Base-by-base conservation (phyloP, 2,888 invertebrate species). In the Ophion obscuratus region DNA sequence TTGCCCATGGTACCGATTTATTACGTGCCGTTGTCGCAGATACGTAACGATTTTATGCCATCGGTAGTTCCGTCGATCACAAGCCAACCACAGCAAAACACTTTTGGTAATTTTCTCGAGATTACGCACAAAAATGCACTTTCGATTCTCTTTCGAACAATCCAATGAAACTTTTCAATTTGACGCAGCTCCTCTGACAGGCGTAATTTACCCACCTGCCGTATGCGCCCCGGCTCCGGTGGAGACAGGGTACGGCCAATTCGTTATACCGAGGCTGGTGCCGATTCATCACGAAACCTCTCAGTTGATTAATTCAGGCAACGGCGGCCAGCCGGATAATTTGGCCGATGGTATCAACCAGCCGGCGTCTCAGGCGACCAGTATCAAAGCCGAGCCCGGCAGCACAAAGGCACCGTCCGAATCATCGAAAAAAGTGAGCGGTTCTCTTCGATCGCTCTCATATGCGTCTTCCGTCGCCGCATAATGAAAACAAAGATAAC, bases 191-290 rank as follows among this genome's bases (percentile, higher is more conserved):
- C 80, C 90, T 6, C 95, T 97, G 94, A 94, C 96, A 5, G 95
- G 95, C 3, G 94, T 96, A 88, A 95, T 96, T 93, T 96, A 96
- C 90, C 95, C 95, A 87, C 95, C 95, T 90, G 95, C 95, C 74
- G 91, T 92, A 20, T 90, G 90, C 36, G 77, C 88, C 3, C 83
- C 91, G n/a, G 76, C 90, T 5, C 84, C 90, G 0, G 81, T 89
- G 1, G 95, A 96, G 0, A 95, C 96, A 90, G 95, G 97, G 94
- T 97, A 96, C 90, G 95, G 96, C 27, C 95, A 97, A 0, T 92
- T 95, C 88, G 91, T 95, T 1, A 94, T 95, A 82, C 93, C 92
- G 9, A 89, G 90, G 62, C 78, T 91, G 53, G 87, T 91, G 24
- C 70, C 92, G 17, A 87, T 79, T 76, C 87, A 24, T 31, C 81